Evolutionary conservation across 30 jellyfish, hydroid and myxozoan species (phyloP).

Genomic region (Hydractinia echinata): DNA sequence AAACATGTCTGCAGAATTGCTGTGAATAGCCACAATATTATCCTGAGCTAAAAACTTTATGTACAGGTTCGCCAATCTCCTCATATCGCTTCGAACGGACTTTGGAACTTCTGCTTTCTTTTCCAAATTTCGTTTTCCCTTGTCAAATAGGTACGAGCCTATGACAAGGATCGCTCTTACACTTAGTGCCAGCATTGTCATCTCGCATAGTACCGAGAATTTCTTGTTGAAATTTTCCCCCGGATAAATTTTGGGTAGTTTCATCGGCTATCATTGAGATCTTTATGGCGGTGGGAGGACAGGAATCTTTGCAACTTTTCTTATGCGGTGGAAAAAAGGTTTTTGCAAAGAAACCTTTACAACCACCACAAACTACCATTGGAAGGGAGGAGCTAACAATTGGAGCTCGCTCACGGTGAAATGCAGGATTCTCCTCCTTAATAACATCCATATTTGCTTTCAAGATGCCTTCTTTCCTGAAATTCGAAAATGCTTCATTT

Average conservation of each 20-base stretch:
- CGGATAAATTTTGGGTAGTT: background rate
- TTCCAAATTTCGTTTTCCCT: constrained; percentile 11
- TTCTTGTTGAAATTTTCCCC: background rate
- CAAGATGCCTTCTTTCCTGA: background rate
- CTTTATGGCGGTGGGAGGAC: constrained; percentile 6
- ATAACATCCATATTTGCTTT: background rate
- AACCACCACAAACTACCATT: constrained; percentile 6
- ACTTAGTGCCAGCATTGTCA: constrained; percentile 13
- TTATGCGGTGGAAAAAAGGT: constrained; percentile 12
- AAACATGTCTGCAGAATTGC: constrained; percentile 10
- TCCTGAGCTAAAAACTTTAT: background rate
- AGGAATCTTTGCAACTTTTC: constrained; percentile 8
- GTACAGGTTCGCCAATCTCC: constrained; percentile 26
- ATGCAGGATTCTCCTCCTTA: constrained; percentile 20
- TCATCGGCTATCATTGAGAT: constrained; percentile 15
- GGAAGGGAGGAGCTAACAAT: constrained; percentile 1
- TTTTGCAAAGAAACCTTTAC: constrained; percentile 14
- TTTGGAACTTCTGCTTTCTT: constrained; percentile 13
- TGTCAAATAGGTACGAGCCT: constrained; percentile 13
- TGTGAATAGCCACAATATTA: background rate
- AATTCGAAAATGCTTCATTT: too few species aligned
- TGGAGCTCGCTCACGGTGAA: constrained; percentile 5
- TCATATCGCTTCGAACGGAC: constrained; percentile 28
- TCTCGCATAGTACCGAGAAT: background rate
- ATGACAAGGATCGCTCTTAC: constrained; percentile 2